phyloP scores from a whole-genome alignment of 2,888 invertebrate genomes.

The Synergus umbraculus region DNA sequence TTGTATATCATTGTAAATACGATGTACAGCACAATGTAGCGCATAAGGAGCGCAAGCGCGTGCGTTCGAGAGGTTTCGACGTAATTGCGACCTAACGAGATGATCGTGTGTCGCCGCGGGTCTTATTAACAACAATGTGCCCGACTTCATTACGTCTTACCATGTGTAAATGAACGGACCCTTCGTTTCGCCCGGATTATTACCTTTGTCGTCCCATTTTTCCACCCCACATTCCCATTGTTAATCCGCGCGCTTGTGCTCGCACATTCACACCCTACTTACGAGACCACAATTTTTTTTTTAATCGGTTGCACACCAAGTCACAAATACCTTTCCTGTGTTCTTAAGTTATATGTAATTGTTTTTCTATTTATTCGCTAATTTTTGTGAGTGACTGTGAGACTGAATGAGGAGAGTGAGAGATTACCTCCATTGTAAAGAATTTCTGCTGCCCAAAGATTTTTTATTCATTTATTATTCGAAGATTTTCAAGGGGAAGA shows the following conservation, averaged over 20 bases:
- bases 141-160: slow-evolving; percentile 14
- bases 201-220: not conserved
- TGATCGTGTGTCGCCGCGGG: slow-evolving; percentile 22
- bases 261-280: not conserved
- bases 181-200: slow-evolving; percentile 14
- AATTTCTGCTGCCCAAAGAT: slow-evolving; percentile 6
- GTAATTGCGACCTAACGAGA: slow-evolving; percentile 34
- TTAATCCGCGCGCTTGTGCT: slow-evolving; percentile 17
- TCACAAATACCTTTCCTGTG: slow-evolving; percentile 51
- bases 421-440: slow-evolving; percentile 16
- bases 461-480: not conserved
- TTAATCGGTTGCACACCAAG: slow-evolving; percentile 19
- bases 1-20: slow-evolving; percentile 66
- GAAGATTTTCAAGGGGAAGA: not conserved
- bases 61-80: slow-evolving; percentile 13
- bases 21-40: slow-evolving; percentile 58
- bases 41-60: slow-evolving; percentile 38
- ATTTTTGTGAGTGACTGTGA: slow-evolving; percentile 30
- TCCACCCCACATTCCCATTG: not conserved
- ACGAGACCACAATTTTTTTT: not conserved
- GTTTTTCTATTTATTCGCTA: slow-evolving; percentile 49
- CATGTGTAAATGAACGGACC: slow-evolving; percentile 18
- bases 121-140: slow-evolving; percentile 17
- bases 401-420: slow-evolving; percentile 7
- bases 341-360: slow-evolving; percentile 53